Evolutionary conservation across 2,888 invertebrate genomes (phyloP).

Genomic region (Apotomis turbidana): DNA sequence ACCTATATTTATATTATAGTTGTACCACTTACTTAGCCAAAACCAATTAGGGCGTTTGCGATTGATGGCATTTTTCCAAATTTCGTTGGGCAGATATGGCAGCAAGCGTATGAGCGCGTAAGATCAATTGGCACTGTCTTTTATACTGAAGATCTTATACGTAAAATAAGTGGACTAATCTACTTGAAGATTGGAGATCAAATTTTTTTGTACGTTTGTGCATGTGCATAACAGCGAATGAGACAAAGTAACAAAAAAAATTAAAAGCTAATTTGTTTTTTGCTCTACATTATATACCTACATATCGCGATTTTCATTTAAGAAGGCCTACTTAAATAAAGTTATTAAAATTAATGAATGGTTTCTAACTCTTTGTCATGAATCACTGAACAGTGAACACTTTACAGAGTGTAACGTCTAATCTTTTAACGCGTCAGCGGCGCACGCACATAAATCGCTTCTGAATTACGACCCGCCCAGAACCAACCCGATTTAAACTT

Average conservation of each 20-base stretch:
- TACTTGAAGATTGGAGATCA: too few species aligned
- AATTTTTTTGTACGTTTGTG: too few species aligned
- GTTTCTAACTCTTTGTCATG: neutral
- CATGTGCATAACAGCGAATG: too few species aligned
- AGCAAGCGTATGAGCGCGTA: conserved; percentile 9
- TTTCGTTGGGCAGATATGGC: conserved; percentile 9
- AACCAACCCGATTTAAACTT: conserved; percentile 64
- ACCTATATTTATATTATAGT: neutral
- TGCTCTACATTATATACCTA: too few species aligned
- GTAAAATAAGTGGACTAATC: too few species aligned
- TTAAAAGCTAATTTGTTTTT: too few species aligned
- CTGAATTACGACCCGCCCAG: conserved; percentile 70
- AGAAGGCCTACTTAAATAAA: too few species aligned
- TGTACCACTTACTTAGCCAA: neutral
- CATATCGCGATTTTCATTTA: too few species aligned
- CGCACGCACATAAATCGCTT: conserved; percentile 80
- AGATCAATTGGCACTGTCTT: conserved; percentile 2
- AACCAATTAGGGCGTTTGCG: neutral
- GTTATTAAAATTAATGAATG: neutral
- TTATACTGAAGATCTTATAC: too few species aligned
- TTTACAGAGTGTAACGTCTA: conserved; percentile 59
- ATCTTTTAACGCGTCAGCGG: conserved; percentile 79
- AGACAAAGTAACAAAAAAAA: too few species aligned
- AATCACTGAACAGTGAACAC: conserved; percentile 13
- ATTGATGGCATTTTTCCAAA: conserved; percentile 36